Evolutionary conservation across 2,797 vertebrate genomes (phyloP), one percentile per base, ranked within the genome.

Genomic region (Kryptopterus vitreolus): DNA sequence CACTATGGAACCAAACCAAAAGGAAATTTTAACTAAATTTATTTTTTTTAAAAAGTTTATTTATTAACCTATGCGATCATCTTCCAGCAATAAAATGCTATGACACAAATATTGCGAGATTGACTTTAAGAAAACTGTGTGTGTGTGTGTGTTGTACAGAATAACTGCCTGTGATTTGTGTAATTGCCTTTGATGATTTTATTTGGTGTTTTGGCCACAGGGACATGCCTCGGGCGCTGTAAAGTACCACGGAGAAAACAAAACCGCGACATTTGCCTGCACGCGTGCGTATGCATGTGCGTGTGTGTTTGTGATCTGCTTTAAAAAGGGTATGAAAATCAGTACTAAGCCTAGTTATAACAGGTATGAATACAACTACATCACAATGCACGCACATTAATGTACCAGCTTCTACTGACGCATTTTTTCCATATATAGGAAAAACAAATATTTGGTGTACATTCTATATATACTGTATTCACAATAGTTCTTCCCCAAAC

Each of bases 271-370:
- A 71, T 53, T 71, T 53, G 46, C 46, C 12, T 16, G 31, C 1
- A 9, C 0, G 62, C 12, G 61, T 1, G 31, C 31, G 59, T 33
- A 29, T 22, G 65, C n/a, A 6, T 68, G 65, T 68, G 65, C 8
- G 52, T 55, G 53, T 20, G 53, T 55, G 22, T 55, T 2, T 55
- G 4, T 55, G 57, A 9, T 26, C 48, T 71, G 26, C 29, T 31
- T 11, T 1, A 26, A 52, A 18, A 11, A 52, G 24, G 16, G 2
- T 22, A 71, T 53, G 43, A 11, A 71, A 71, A 71, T 53, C 68
- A 31, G 68, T 1, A 71, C 46, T 70, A 70, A 69, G 46, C 66
- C 46, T 50, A 69, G 69, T 53, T 53, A 31, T 7, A 71, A 18
- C 69, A 53, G 48, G 69, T 71, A 29, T 53, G 29, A 71, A 52